Evolutionary conservation across 2,113 vertebrate genomes (phyloP).

Genomic region (Lanius collurio): DNA sequence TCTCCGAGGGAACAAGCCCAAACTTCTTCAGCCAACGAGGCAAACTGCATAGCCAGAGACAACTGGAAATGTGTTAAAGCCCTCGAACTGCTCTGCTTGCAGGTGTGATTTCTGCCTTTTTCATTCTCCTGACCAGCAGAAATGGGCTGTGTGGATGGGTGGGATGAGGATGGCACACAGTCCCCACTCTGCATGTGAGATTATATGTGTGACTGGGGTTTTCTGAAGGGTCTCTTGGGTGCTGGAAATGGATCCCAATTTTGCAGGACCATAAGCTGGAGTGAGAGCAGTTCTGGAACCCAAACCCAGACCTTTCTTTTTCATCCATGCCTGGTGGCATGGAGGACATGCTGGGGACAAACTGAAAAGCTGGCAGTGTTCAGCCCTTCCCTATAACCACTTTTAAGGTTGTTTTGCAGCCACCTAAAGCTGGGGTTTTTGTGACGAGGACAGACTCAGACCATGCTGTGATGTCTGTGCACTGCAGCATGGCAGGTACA

Average conservation of each 20-base stretch:
- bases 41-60: neutral
- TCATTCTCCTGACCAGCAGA: neutral
- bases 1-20: neutral
- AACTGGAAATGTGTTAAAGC: neutral
- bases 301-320: neutral
- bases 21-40: neutral
- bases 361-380: neutral
- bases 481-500: neutral
- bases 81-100: neutral
- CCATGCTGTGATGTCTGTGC: accelerated
- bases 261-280: neutral
- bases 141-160: neutral
- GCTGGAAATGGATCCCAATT: neutral
- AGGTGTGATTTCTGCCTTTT: neutral
- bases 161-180: neutral
- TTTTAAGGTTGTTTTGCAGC: neutral
- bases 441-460: neutral
- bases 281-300: neutral
- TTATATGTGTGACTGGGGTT: accelerated
- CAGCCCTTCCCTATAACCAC: neutral
- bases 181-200: neutral
- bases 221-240: neutral
- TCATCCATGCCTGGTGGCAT: neutral
- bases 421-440: neutral
- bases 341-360: neutral